Evolutionary conservation across 1,140 invertebrate genomes (phyloP), one percentile per base, ranked within the genome.

Genomic region (Chlorops oryzae): DNA sequence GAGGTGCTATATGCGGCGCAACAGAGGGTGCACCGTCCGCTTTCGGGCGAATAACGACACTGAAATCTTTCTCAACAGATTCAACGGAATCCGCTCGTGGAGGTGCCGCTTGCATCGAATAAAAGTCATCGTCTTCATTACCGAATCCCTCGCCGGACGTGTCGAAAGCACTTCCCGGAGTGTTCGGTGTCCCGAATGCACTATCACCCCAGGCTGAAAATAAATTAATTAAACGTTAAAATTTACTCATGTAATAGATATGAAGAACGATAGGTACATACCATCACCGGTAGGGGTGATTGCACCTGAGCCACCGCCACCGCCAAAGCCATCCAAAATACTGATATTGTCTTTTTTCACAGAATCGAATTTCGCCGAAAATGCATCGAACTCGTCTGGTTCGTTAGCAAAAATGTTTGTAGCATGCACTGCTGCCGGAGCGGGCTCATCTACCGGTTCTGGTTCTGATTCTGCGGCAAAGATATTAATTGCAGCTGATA

Each of bases 291-390:
- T 65, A 48, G 50, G 77, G 66, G 42, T 66, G 32, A 67, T 59
- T 6, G 65, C 65, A 2, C 65, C 65, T 0, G 65, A 68, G 27
- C 65, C 59, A n/a, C n/a, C n/a, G n/a, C n/a, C n/a, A 2, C 55
- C 50, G 23, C 65, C 70, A 45, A 81, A 80, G 0, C 77, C 73
- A 61, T 79, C 77, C 47, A 50, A 53, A 56, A 58, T 65, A 55
- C 58, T 79, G 70, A 40, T 70, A 63, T 62, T 82, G 9, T 78
- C 77, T 54, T 74, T 71, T 52, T 77, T 80, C 3, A 77, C 81
- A 37, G 77, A 84, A 42, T 92, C 88, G 58, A 93, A 93, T 69
- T 91, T 90, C 1, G 87, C 85, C 3, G 88, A 83, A 59, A 93
- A 93, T 1, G 86, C 88, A 70, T 92, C 89, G 50, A 88, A 88